Evolutionary conservation across 1,140 invertebrate species (phyloP).

Genomic region (Brachionus paranguensis): DNA sequence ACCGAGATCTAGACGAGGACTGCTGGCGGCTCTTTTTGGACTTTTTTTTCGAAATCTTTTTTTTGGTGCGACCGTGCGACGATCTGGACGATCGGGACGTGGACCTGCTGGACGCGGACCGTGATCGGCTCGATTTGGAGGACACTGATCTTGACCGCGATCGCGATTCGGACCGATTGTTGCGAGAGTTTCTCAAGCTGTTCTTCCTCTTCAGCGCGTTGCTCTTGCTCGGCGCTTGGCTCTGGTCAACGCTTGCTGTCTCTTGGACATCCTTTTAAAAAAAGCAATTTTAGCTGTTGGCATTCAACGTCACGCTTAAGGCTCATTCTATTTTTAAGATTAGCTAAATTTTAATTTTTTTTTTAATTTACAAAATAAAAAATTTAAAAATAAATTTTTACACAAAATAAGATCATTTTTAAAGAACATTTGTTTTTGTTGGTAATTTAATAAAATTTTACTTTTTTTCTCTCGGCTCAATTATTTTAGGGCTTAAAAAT

Average conservation of each 20-base stretch:
- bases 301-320: background rate
- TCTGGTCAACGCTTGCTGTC: background rate
- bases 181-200: background rate
- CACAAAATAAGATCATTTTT: background rate
- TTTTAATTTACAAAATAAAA: slow-evolving; percentile 30
- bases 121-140: background rate
- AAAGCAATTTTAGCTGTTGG: background rate
- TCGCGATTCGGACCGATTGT: background rate
- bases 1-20: background rate
- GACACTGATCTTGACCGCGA: background rate
- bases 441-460: background rate
- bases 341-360: slow-evolving; percentile 15
- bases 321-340: slow-evolving; percentile 8
- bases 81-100: background rate
- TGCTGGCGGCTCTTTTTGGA: background rate
- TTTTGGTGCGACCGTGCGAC: background rate
- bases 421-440: background rate
- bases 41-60: background rate
- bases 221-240: background rate
- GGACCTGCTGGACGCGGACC: background rate
- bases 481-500: background rate
- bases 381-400: background rate
- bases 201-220: background rate
- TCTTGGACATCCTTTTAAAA: background rate
- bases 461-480: background rate